Conservation (phyloP, 2,797 vertebrate genomes). For the Pogoniulus pusillus region DNA sequence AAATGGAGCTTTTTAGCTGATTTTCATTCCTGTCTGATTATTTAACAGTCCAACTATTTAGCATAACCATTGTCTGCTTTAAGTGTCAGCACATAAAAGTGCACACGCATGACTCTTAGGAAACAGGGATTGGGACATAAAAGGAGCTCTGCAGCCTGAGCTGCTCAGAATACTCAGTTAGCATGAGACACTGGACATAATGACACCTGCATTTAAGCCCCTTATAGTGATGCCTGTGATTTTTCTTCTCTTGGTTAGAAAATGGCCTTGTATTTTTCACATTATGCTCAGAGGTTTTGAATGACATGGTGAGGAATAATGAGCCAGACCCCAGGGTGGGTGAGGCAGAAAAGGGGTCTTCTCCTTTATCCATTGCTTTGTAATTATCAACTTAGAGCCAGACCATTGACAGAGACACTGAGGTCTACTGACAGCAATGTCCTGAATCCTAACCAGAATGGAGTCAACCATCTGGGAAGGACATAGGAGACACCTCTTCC, state of each 20-base stretch:
- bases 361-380: background rate
- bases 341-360: background rate
- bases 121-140: slow-evolving; percentile 13
- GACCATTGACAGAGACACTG: background rate
- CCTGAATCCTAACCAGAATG: background rate
- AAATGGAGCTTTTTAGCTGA: background rate
- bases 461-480: background rate
- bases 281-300: slow-evolving; percentile 42
- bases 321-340: background rate
- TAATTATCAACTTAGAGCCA: background rate
- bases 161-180: slow-evolving; percentile 22
- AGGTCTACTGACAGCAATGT: background rate
- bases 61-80: slow-evolving; percentile 13
- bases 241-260: slow-evolving; percentile 44
- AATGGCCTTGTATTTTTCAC: slow-evolving; percentile 46
- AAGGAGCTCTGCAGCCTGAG: slow-evolving; percentile 14
- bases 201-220: slow-evolving; percentile 38
- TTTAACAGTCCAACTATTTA: slow-evolving; percentile 38
- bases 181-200: slow-evolving; percentile 18
- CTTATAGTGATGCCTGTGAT: background rate
- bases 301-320: background rate
- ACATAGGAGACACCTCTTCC: background rate
- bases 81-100: slow-evolving; percentile 36
- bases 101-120: background rate
- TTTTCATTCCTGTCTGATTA: slow-evolving; percentile 35